Evolutionary conservation across 2,113 vertebrate species (phyloP).

Genomic region (Platichthys flesus): DNA sequence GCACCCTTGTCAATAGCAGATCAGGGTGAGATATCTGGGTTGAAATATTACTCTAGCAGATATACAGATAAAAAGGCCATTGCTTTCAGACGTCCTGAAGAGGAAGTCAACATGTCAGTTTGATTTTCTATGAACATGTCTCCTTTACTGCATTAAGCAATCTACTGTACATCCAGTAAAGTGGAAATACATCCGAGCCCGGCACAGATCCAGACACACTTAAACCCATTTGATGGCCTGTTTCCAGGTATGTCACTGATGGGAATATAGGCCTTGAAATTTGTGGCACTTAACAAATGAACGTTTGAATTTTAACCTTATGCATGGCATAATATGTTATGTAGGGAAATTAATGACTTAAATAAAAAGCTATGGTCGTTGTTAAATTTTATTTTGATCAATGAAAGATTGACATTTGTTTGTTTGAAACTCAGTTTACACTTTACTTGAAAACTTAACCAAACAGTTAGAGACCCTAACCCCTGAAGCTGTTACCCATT

Average conservation of each 20-base stretch:
- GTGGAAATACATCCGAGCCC: slow-evolving; percentile 33
- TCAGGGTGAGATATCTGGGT: slow-evolving; percentile 36
- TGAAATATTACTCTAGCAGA: slow-evolving; percentile 57
- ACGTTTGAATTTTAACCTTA: slow-evolving; percentile 1
- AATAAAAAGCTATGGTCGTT: not conserved
- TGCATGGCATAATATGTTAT: not conserved
- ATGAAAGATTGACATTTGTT: not conserved
- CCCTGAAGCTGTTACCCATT: not conserved
- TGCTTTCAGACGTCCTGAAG: slow-evolving; percentile 39
- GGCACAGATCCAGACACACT: slow-evolving; percentile 3
- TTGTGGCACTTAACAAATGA: slow-evolving; percentile 12
- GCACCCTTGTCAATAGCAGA: slow-evolving; percentile 45
- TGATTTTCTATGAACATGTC: slow-evolving; percentile 57
- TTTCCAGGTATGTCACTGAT: slow-evolving; percentile 13
- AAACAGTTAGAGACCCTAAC: not conserved
- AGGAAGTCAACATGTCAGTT: slow-evolving; percentile 65
- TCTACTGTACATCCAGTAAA: slow-evolving; percentile 18
- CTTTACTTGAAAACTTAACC: not conserved
- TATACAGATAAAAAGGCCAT: slow-evolving; percentile 62
- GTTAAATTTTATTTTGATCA: not conserved
- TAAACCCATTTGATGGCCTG: slow-evolving; percentile 15
- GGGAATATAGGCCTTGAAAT: slow-evolving; percentile 19
- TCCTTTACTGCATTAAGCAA: slow-evolving; percentile 31
- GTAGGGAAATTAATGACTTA: not conserved
- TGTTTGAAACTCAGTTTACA: not conserved